Evolutionary conservation across 1,140 invertebrate genomes (phyloP).

Genomic region (Diabrotica virgifera): DNA sequence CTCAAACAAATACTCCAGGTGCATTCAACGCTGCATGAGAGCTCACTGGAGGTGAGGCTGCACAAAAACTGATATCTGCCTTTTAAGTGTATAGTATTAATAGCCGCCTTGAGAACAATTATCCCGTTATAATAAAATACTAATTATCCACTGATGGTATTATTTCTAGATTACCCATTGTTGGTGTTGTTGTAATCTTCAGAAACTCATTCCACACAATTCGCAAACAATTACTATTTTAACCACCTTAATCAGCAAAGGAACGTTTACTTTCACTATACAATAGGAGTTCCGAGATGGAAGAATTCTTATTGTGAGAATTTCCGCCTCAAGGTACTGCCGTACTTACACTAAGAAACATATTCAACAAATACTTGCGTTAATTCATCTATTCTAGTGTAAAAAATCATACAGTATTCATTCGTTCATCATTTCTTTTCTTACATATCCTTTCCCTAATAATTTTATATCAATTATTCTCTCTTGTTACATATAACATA

Average conservation of each 20-base stretch:
- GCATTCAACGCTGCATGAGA: too few relatives aligned
- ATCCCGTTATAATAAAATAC: background rate
- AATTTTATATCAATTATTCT: too few relatives aligned
- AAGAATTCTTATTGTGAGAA: background rate
- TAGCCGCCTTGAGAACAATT: background rate
- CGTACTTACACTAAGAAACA: too few relatives aligned
- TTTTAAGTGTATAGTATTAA: background rate
- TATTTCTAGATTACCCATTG: constrained; percentile 1
- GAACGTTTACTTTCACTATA: background rate
- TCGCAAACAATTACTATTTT: background rate
- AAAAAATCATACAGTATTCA: too few relatives aligned
- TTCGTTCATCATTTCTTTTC: too few relatives aligned
- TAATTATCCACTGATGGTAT: background rate
- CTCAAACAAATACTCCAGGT: too few relatives aligned
- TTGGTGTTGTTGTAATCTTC: background rate
- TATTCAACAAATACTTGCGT: too few relatives aligned
- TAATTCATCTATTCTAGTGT: too few relatives aligned
- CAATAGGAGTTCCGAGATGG: background rate
- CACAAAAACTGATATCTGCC: too few relatives aligned
- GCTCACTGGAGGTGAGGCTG: too few relatives aligned
- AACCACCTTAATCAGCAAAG: background rate
- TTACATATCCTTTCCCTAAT: too few relatives aligned
- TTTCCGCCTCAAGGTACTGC: background rate
- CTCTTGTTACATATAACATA: too few relatives aligned
- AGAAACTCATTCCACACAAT: background rate